These are phyloP conservation scores for Alligator mississippiensis DNA, from an alignment of 2,113 vertebrate genomes.

Conservation along the genomic window DNA sequence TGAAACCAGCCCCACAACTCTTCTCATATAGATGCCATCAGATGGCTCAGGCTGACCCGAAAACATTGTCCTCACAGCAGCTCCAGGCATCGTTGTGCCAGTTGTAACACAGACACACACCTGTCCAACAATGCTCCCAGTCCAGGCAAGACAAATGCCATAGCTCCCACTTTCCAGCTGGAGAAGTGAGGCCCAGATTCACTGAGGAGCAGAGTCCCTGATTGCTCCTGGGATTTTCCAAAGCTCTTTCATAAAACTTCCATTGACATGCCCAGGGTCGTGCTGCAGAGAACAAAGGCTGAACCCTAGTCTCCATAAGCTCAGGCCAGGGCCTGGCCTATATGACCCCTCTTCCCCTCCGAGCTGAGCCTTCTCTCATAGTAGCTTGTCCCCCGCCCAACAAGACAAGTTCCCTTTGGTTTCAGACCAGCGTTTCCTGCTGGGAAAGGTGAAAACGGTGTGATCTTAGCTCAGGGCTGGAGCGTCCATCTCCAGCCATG, in stretches of 20 bases:
- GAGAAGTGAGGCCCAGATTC: neutral
- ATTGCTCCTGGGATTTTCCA: neutral
- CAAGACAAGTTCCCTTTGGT: neutral
- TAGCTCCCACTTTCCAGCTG: neutral
- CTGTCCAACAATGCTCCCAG: no score
- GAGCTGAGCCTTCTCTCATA: neutral
- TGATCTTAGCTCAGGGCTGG: no score
- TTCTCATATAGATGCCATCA: neutral
- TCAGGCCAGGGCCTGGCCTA: neutral
- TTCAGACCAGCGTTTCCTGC: neutral
- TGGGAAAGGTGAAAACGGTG: neutral
- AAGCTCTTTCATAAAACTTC: neutral
- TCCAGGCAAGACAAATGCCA: neutral
- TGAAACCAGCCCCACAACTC: neutral
- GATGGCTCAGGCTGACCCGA: neutral
- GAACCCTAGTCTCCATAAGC: neutral
- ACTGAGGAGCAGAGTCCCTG: neutral
- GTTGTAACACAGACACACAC: no score
- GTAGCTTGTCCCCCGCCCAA: neutral
- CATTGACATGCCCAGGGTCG: neutral
- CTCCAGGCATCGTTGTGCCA: no score
- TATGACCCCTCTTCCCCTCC: neutral
- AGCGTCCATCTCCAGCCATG: no score
- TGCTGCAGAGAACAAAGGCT: neutral
- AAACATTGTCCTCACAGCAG: no score